A percentile compares a stretch with the other conserved stretches of the same genome.
These are phyloP conservation scores for Beris morrisii DNA, from an alignment of 2,888 invertebrate species.

Conservation along the genomic window DNA sequence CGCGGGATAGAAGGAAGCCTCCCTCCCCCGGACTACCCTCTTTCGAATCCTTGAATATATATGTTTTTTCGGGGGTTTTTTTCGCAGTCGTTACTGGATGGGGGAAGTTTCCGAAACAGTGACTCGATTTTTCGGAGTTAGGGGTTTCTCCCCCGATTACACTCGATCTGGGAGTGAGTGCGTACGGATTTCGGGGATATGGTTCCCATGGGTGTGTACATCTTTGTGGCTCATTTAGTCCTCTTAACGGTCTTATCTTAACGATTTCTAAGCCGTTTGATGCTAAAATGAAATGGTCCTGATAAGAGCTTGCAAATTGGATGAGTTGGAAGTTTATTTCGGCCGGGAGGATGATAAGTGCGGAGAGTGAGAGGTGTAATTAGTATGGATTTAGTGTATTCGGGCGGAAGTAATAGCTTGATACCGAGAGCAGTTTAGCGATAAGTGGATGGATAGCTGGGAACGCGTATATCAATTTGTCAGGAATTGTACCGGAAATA, in stretches of 20 bases:
- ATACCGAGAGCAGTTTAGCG: not conserved
- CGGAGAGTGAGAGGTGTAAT: not conserved
- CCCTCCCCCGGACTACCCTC: not conserved
- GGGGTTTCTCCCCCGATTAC: not conserved
- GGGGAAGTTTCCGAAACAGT: too few species aligned
- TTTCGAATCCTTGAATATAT: not conserved
- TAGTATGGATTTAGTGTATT: slow-evolving; percentile 11
- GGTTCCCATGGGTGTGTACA: slow-evolving; percentile 16
- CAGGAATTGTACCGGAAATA: too few species aligned
- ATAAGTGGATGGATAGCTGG: too few species aligned
- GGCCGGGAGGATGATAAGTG: not conserved
- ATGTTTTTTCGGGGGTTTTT: not conserved
- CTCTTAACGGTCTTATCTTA: slow-evolving; percentile 36
- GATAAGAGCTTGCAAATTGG: slow-evolving; percentile 35
- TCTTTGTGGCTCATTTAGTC: slow-evolving; percentile 37
- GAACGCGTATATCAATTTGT: too few species aligned
- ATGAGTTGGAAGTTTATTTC: slow-evolving; percentile 11
- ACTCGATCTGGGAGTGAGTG: not conserved
- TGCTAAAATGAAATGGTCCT: slow-evolving; percentile 22
- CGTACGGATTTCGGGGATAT: too few species aligned
- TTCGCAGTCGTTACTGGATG: not conserved
- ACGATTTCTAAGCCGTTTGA: slow-evolving; percentile 38
- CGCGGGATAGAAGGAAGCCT: not conserved
- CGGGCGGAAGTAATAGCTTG: not conserved
- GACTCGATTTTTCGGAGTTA: not conserved